Conservation (phyloP, 2,888 invertebrate genomes). For the Myopa tessellatipennis region DNA sequence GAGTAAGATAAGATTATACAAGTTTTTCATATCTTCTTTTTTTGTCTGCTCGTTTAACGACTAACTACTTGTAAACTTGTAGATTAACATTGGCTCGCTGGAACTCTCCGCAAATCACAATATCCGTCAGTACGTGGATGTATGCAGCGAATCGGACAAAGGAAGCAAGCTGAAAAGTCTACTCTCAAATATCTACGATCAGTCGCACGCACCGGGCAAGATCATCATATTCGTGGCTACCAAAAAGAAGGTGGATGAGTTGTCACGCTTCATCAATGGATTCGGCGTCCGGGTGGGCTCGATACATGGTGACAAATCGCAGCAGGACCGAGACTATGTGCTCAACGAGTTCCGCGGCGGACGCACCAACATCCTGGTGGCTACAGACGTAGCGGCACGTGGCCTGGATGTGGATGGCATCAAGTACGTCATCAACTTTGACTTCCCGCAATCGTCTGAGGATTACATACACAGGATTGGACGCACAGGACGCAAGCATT, state of each 20-base stretch:
- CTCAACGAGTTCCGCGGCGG: slow-evolving; percentile 88
- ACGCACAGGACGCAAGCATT: slow-evolving; percentile 87
- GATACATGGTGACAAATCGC: slow-evolving; percentile 96
- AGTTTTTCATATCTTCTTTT: neutral
- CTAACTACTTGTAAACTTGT: slow-evolving; percentile 58
- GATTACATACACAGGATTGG: slow-evolving; percentile 97
- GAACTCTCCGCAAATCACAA: slow-evolving; percentile 89
- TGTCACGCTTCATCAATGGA: slow-evolving; percentile 82
- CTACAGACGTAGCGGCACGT: slow-evolving; percentile 96
- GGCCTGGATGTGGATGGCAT: slow-evolving; percentile 96
- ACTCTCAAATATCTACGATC: slow-evolving; percentile 74
- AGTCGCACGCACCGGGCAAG: slow-evolving; percentile 84
- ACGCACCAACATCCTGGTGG: slow-evolving; percentile 88
- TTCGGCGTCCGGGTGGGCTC: slow-evolving; percentile 85
- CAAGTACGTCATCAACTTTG: slow-evolving; percentile 94
- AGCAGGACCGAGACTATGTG: slow-evolving; percentile 92
- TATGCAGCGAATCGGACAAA: slow-evolving; percentile 81
- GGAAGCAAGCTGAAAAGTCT: slow-evolving; percentile 68
- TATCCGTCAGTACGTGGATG: slow-evolving; percentile 85
- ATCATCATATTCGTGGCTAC: slow-evolving; percentile 97
- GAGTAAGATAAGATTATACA: no score
- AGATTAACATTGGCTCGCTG: slow-evolving; percentile 88
- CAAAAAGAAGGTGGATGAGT: slow-evolving; percentile 91
- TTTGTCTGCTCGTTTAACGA: neutral
- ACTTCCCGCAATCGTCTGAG: slow-evolving; percentile 93